Evolutionary conservation across 2,888 invertebrate genomes (phyloP), one percentile per base, ranked within the genome.

Genomic region (Dryobota labecula): DNA sequence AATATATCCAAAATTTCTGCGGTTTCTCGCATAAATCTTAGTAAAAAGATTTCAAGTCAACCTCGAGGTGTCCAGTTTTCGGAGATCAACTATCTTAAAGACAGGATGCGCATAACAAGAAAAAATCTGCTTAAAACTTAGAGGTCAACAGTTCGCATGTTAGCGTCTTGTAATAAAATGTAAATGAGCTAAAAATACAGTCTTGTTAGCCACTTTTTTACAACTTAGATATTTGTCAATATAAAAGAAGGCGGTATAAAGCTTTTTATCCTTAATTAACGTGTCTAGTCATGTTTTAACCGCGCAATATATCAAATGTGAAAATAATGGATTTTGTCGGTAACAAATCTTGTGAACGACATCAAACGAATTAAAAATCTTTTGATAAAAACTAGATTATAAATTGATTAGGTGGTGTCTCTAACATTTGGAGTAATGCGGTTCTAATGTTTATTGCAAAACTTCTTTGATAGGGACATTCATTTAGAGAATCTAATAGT

Each of bases 121-220:
- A 64, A 56, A 72, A 62, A 24, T 38, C 1, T 0, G 11, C 41
- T 57, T 56, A 18, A 24, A 60, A 9, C 11, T 41, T 62, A 61
- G 71, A 75, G 74, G 76, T 82, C 71, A 75, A 43, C 60, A 68
- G 79, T 67, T 76, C 62, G 65, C 11, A 62, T 61, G 80, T 65
- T 70, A 62, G 43, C 51, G 33, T 56, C 63, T n/a, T 43, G 54
- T 64, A 51, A 76, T 77, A 76, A 80, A 67, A 82, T 83, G 62
- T 70, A 66, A 84, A 83, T 80, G 57, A 72, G 43, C 33, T 65
- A 70, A 70, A 43, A 54, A 78, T 30, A 56, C 61, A 62, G 54
- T 79, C 73, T 64, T 57, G 73, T 76, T 58, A 51, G 49, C 63
- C 33, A 73, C 63, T 69, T 74, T 78, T 78, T 78, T 66, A 36